Percentiles rank a stretch among this genome's conserved stretches.
Conservation (phyloP, 2,888 invertebrate genomes). For the Ochlodes sylvanus region DNA sequence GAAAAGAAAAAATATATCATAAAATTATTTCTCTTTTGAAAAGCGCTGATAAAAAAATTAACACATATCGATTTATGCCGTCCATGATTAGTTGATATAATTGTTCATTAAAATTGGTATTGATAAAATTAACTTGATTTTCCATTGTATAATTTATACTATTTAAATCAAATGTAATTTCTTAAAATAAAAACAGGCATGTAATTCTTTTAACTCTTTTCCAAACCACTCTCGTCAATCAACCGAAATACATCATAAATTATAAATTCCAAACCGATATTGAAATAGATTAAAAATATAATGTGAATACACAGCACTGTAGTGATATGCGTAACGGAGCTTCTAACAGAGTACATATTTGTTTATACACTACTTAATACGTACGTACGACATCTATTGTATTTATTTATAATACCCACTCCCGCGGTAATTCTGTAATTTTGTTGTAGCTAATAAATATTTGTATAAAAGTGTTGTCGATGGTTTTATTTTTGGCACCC, state of each 20-base stretch:
- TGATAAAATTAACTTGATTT: not conserved
- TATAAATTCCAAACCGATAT: constrained; percentile 67
- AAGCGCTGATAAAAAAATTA: too few relatives aligned
- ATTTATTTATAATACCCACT: constrained; percentile 60
- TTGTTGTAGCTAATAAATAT: constrained; percentile 83
- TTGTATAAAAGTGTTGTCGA: constrained; percentile 60
- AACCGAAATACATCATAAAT: not conserved
- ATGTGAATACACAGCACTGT: constrained; percentile 82
- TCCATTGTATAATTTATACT: not conserved
- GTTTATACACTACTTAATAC: constrained; percentile 77
- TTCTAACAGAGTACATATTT: constrained; percentile 71
- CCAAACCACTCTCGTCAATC: too few relatives aligned
- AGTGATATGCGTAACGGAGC: constrained; percentile 84
- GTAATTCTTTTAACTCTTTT: too few relatives aligned
- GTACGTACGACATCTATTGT: constrained; percentile 55
- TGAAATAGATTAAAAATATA: constrained; percentile 54
- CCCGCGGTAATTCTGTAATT: constrained; percentile 63
- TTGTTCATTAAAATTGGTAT: constrained; percentile 2
- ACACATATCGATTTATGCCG: constrained; percentile 22
- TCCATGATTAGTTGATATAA: constrained; percentile 5
- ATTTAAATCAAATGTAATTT: too few relatives aligned
- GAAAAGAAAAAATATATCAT: too few relatives aligned
- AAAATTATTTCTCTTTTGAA: too few relatives aligned
- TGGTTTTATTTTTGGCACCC: constrained; percentile 43
- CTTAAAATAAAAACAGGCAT: too few relatives aligned